Percentiles rank a stretch among this genome's conserved stretches.
These are phyloP conservation scores for Alethe castanea DNA, from an alignment of 2,113 vertebrate genomes.

Conservation along the genomic window DNA sequence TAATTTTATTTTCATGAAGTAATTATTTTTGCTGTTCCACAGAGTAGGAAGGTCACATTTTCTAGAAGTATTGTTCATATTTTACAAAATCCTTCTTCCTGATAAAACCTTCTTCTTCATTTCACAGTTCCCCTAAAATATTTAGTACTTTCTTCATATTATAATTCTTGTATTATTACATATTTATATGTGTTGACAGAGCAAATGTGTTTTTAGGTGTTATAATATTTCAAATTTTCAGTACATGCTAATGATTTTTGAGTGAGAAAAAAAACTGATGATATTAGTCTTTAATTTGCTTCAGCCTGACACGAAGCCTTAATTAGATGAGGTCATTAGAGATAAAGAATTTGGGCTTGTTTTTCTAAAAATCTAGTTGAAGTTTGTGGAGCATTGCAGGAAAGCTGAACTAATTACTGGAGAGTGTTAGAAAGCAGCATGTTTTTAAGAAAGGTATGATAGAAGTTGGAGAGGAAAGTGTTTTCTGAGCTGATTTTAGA, in stretches of 20 bases:
- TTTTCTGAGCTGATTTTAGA: not conserved
- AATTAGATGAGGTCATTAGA: not conserved
- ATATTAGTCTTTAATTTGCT: not conserved
- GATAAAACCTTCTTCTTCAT: not conserved
- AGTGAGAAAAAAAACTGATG: not conserved
- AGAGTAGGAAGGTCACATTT: not conserved
- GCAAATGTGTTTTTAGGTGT: not conserved
- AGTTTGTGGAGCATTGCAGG: not conserved
- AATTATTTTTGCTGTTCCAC: constrained; percentile 1
- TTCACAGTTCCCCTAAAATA: not conserved
- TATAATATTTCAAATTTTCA: not conserved
- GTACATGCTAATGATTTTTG: not conserved
- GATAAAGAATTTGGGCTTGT: not conserved
- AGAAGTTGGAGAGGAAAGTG: not conserved
- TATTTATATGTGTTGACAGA: not conserved
- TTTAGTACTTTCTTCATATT: not conserved
- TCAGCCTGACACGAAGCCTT: not conserved
- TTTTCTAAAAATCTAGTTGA: not conserved
- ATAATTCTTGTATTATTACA: not conserved
- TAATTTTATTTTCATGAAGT: constrained; percentile 42
- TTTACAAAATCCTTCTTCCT: not conserved
- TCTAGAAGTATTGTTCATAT: not conserved
- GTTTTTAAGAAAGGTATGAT: not conserved
- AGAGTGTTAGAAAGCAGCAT: not conserved
- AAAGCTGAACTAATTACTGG: not conserved